Evolutionary conservation across 30 jellyfish, hydroid and myxozoan genomes (phyloP).

Genomic region (Phacellophora camtschatica): DNA sequence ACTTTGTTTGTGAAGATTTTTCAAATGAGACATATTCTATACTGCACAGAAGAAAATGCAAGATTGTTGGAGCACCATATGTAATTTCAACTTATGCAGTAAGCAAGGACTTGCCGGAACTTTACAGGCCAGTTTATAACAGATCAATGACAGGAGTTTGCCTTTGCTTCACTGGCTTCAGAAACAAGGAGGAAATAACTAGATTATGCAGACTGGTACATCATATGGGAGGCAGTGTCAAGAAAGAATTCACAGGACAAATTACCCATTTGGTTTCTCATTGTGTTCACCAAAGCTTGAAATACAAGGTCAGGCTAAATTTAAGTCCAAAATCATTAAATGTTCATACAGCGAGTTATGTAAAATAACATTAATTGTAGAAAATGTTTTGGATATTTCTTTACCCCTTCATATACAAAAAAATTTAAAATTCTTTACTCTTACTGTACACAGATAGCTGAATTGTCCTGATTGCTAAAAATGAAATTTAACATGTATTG

Average conservation of each 20-base stretch:
- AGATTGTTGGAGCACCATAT: conserved; percentile 94
- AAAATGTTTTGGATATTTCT: too few relatives aligned
- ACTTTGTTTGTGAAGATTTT: conserved; percentile 85
- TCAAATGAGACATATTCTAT: conserved; percentile 48
- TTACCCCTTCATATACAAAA: background rate
- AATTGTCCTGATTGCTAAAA: background rate
- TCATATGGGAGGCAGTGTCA: conserved; percentile 98
- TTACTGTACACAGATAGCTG: background rate
- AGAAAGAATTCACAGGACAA: conserved; percentile 92
- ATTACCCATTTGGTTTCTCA: conserved; percentile 93
- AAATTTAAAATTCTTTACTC: background rate
- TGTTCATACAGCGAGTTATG: too few relatives aligned
- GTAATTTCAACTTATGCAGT: conserved; percentile 48
- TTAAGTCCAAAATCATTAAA: too few relatives aligned
- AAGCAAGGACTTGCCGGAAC: conserved; percentile 63
- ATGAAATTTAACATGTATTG: too few relatives aligned
- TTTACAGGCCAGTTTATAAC: conserved; percentile 85
- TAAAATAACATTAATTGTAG: too few relatives aligned
- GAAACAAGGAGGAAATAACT: conserved; percentile 82
- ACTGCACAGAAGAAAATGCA: conserved; percentile 75
- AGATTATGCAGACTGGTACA: conserved; percentile 91
- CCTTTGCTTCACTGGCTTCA: conserved; percentile 96
- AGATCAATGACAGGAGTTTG: conserved; percentile 96
- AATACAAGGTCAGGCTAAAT: conserved; percentile 65
- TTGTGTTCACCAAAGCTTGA: conserved; percentile 85